These are phyloP conservation scores for Abrostola triplasia DNA, from an alignment of 2,888 invertebrate genomes.

Conservation along the genomic window DNA sequence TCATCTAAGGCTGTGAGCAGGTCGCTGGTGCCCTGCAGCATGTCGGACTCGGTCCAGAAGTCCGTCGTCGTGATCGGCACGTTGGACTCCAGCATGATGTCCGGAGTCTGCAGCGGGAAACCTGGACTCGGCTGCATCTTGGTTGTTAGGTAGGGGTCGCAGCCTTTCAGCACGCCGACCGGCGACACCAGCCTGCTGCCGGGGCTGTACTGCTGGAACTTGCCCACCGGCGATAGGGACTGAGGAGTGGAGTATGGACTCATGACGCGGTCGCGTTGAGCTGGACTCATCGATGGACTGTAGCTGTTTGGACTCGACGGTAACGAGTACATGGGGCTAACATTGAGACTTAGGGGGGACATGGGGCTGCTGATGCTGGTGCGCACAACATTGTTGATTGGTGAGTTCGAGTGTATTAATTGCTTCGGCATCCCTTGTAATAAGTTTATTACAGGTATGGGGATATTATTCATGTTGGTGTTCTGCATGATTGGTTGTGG, in stretches of 20 bases:
- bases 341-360: constrained; percentile 78
- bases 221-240: constrained; percentile 77
- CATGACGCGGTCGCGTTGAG: constrained; percentile 71
- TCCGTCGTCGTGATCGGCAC: constrained; percentile 70
- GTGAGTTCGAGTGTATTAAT: constrained; percentile 61
- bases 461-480: constrained; percentile 62
- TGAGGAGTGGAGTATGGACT: constrained; percentile 81
- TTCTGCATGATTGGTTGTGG: constrained; percentile 59
- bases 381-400: constrained; percentile 57
- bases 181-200: constrained; percentile 73
- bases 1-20: constrained; percentile 81
- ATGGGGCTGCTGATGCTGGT: constrained; percentile 66
- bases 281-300: constrained; percentile 80
- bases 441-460: constrained; percentile 75
- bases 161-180: constrained; percentile 69
- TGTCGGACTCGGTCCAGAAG: constrained; percentile 79
- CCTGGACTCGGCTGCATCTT: constrained; percentile 82
- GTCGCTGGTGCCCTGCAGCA: constrained; percentile 76
- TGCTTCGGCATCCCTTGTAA: constrained; percentile 69
- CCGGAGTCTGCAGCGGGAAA: constrained; percentile 68
- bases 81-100: constrained; percentile 73
- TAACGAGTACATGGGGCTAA: constrained; percentile 79
- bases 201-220: constrained; percentile 75
- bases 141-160: constrained; percentile 79
- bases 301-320: constrained; percentile 78